Conservation (phyloP, 2,113 vertebrate genomes). For the Manacus vitellinus region DNA sequence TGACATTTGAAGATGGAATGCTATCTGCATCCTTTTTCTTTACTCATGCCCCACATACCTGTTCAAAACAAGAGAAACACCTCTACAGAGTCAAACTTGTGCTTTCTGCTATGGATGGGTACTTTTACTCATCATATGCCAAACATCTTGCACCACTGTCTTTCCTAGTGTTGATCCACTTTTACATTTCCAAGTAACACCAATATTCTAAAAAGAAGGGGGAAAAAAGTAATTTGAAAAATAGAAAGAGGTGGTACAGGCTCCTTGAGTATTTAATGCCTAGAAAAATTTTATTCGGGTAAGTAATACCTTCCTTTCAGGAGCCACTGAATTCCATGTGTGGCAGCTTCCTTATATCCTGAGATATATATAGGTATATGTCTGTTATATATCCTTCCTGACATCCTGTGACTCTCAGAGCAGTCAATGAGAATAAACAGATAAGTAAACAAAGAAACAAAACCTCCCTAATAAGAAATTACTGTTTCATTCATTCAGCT, state of each 20-base stretch:
- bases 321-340: not conserved
- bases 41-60: not conserved
- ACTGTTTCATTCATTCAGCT: not conserved
- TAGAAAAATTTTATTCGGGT: fast-evolving
- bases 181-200: not conserved
- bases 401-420: not conserved
- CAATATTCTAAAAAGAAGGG: not conserved
- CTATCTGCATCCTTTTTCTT: not conserved
- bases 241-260: not conserved
- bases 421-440: not conserved
- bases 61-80: not conserved
- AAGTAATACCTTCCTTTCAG: not conserved
- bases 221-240: not conserved
- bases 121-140: not conserved
- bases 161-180: not conserved
- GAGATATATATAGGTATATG: not conserved
- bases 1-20: not conserved
- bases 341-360: not conserved
- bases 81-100: not conserved
- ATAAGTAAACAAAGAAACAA: not conserved
- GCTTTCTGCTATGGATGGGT: not conserved
- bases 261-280: not conserved
- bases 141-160: not conserved
- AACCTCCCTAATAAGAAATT: not conserved
- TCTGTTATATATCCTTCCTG: not conserved